These are phyloP conservation scores for Melanotaenia nigrans DNA, from an alignment of 2,797 vertebrate species.

Conservation along the genomic window DNA sequence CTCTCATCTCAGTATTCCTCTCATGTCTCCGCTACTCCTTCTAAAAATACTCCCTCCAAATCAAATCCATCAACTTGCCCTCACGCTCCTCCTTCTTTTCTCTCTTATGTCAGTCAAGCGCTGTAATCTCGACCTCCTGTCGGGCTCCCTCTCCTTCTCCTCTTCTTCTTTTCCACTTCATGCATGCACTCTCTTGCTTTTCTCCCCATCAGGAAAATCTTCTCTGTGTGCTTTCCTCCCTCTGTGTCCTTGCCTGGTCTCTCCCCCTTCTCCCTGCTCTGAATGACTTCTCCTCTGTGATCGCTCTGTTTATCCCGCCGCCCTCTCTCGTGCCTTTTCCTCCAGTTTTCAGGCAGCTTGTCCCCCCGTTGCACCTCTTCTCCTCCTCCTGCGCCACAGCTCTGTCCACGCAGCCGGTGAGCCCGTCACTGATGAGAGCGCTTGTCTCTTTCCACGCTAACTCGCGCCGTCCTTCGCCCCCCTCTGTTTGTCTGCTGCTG, in stretches of 20 bases:
- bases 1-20: conserved; percentile 60
- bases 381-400: conserved; percentile 69
- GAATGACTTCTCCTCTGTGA: conserved; percentile 66
- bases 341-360: conserved; percentile 51
- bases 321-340: conserved; percentile 30
- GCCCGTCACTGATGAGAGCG: conserved; percentile 67
- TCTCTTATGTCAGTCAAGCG: conserved; percentile 60
- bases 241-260: conserved; percentile 61
- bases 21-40: conserved; percentile 60
- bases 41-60: conserved; percentile 78
- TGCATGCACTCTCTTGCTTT: conserved; percentile 53
- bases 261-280: conserved; percentile 49
- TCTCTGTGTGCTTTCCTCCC: conserved; percentile 50
- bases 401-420: conserved; percentile 67
- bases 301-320: conserved; percentile 35
- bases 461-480: conserved; percentile 60
- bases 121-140: conserved; percentile 58
- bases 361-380: conserved; percentile 59
- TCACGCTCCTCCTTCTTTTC: conserved; percentile 64
- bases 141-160: conserved; percentile 33
- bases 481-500: conserved; percentile 65
- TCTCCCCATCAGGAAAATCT: conserved; percentile 53
- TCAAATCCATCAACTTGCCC: conserved; percentile 78
- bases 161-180: conserved; percentile 69
- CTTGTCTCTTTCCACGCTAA: conserved; percentile 53